A percentile compares a stretch with the other conserved stretches of the same genome.
Conservation (phyloP, 2,888 invertebrate genomes). For the Meteorus colon region DNA sequence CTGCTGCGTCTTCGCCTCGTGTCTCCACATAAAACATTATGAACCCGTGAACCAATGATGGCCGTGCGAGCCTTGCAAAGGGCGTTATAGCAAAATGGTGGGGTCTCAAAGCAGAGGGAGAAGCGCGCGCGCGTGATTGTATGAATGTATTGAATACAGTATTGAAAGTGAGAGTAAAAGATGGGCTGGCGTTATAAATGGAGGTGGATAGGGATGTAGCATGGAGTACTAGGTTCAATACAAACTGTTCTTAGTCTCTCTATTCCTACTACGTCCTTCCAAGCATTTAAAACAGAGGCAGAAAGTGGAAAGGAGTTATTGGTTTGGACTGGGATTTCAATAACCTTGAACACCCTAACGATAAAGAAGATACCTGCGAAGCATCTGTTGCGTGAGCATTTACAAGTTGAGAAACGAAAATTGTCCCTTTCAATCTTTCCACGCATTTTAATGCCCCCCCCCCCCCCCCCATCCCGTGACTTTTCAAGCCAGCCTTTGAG, state of each 20-base stretch:
- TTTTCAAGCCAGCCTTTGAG: not conserved
- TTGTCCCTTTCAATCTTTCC: not conserved
- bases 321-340: not conserved
- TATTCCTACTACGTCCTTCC: not conserved
- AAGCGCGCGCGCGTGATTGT: slow-evolving; percentile 32
- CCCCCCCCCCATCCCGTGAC: too few relatives aligned
- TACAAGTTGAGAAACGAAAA: not conserved
- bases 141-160: slow-evolving; percentile 40
- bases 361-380: not conserved
- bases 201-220: slow-evolving; percentile 45
- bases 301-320: too few relatives aligned
- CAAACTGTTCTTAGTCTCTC: slow-evolving; percentile 66
- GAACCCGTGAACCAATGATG: slow-evolving; percentile 71
- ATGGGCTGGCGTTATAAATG: slow-evolving; percentile 35
- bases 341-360: slow-evolving; percentile 4
- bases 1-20: slow-evolving; percentile 61
- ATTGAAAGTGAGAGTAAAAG: slow-evolving; percentile 40
- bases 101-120: slow-evolving; percentile 52
- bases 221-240: slow-evolving; percentile 58
- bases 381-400: slow-evolving; percentile 21
- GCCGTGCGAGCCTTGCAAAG: slow-evolving; percentile 56
- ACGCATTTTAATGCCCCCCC: too few relatives aligned
- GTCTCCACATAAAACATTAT: slow-evolving; percentile 57
- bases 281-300: not conserved
- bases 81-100: slow-evolving; percentile 46